Evolutionary conservation across 1,140 invertebrate genomes (phyloP), one percentile per base, ranked within the genome.

Genomic region (Plutomurus gul): DNA sequence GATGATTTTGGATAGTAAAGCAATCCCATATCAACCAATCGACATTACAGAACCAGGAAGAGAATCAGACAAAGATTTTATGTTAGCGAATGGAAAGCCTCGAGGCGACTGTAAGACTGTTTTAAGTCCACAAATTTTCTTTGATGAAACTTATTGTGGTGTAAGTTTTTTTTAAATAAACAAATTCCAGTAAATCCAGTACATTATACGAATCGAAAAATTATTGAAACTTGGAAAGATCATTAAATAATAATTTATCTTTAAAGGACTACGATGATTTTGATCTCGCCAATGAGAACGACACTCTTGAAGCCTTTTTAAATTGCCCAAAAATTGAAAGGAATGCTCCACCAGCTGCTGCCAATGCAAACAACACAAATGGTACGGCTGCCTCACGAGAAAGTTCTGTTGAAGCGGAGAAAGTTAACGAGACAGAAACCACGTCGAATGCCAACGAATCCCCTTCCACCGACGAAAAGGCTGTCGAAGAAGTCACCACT

Each of bases 111-210:
- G 89, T 33, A 91, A 91, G 85, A 89, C 91, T 81, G 91, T 95
- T 27, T 87, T 97, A 82, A 95, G 96, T 70, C 96, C 96, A 74
- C 96, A 98, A 88, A 90, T 99, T 82, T 99, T 98, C 85, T 95
- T 95, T 85, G 95, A 95, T 79, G 92, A 93, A 36, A 91, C 93
- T 79, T 98, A 98, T 85, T 97, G 95, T 86, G 96, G 96, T 84
- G 95, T 96, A 90, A 90, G 90, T 87, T 8, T 22, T n/a, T 8
- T 13, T 8, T 43, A n/a, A n/a, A n/a, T n/a, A n/a, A n/a, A n/a
- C n/a, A n/a, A n/a, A n/a, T n/a, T n/a, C n/a, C n/a, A n/a, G n/a
- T n/a, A n/a, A n/a, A n/a, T n/a, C n/a, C n/a, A n/a, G n/a, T n/a
- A n/a, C n/a, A n/a, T n/a, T n/a, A n/a, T n/a, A n/a, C n/a, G n/a